These are phyloP conservation scores for Falcunculus frontatus DNA, from an alignment of 2,113 vertebrate genomes.

Conservation along the genomic window DNA sequence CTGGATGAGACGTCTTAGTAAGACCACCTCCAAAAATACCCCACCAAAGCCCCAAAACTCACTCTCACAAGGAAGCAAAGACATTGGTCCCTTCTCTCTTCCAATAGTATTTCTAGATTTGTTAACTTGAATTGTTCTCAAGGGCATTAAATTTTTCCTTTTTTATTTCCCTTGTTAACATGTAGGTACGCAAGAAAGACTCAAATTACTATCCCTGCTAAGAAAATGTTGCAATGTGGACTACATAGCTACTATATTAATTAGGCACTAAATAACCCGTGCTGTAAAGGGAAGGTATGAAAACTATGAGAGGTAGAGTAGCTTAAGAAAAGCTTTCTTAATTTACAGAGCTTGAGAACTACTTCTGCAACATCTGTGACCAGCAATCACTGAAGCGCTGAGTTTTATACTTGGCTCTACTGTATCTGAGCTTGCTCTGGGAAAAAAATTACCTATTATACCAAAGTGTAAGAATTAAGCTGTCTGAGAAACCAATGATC, in stretches of 20 bases:
- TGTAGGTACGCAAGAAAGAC: neutral
- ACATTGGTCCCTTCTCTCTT: neutral
- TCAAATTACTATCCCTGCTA: neutral
- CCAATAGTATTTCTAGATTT: neutral
- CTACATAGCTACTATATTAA: neutral
- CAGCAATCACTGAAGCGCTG: neutral
- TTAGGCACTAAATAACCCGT: neutral
- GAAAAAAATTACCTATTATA: neutral
- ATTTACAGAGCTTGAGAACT: neutral
- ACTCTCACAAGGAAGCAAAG: neutral
- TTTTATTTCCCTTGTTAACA: neutral
- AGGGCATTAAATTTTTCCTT: neutral
- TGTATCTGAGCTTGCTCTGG: neutral
- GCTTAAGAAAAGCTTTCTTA: neutral
- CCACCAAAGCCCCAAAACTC: neutral
- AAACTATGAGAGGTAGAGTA: neutral
- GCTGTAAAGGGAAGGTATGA: neutral
- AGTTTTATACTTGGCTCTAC: neutral
- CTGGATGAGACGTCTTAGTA: neutral
- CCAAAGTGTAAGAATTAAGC: neutral
- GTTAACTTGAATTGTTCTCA: neutral
- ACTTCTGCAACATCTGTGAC: neutral
- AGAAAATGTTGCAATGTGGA: neutral
- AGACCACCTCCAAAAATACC: neutral
- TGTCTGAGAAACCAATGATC: neutral